Percentiles rank a stretch among this genome's conserved stretches.
These are phyloP conservation scores for Aselliscus stoliczkanus DNA, from an alignment of 2,797 vertebrate species.

Conservation along the genomic window DNA sequence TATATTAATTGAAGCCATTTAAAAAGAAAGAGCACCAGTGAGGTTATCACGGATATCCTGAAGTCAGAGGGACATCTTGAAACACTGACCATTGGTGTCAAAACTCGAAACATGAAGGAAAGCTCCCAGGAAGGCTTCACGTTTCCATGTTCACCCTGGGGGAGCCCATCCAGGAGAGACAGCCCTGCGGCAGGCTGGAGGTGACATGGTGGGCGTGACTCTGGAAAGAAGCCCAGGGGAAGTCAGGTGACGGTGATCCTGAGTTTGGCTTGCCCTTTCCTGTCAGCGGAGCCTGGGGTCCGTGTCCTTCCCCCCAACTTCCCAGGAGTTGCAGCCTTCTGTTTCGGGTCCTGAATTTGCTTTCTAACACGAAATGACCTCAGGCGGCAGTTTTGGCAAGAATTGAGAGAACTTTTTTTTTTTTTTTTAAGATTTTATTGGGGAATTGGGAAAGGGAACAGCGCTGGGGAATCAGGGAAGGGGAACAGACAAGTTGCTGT, in stretches of 20 bases:
- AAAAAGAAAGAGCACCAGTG: background rate
- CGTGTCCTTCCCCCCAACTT: accelerated
- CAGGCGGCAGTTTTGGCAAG: background rate
- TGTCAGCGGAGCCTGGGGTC: background rate
- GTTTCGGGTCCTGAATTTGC: accelerated
- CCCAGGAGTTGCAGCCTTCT: accelerated
- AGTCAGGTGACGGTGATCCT: accelerated
- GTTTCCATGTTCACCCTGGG: no score
- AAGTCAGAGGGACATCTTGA: background rate
- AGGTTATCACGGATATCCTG: background rate
- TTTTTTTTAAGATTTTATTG: no score
- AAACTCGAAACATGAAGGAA: background rate
- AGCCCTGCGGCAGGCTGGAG: no score
- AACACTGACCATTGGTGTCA: background rate
- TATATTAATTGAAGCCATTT: background rate
- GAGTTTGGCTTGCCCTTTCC: accelerated
- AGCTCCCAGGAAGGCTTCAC: accelerated
- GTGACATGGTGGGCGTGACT: no score
- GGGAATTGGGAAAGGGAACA: no score
- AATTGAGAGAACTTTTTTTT: no score
- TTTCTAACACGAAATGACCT: background rate
- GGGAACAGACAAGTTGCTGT: no score
- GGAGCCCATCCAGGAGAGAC: accelerated
- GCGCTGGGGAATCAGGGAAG: no score
- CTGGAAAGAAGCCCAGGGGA: no score